Evolutionary conservation across 2,888 invertebrate genomes (phyloP).

Genomic region (Orthosia incerta): DNA sequence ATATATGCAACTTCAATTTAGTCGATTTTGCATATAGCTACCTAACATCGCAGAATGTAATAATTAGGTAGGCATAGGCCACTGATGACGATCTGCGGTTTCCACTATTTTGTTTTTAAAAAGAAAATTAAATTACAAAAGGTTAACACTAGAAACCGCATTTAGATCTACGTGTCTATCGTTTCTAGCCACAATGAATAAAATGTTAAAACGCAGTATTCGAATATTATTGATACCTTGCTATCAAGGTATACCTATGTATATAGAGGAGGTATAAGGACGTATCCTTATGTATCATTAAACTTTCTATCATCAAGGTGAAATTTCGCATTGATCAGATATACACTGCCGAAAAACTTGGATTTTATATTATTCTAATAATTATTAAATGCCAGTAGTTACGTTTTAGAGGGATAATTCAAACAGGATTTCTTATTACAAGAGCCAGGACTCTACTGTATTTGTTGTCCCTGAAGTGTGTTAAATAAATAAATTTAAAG

Average conservation of each 20-base stretch:
- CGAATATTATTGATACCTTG: neutral
- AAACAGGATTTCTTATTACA: too few relatives aligned
- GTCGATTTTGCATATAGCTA: neutral
- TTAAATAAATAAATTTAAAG: too few relatives aligned
- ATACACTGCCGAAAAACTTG: too few relatives aligned
- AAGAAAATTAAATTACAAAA: neutral
- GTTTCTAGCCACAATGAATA: neutral
- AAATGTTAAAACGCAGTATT: conserved; percentile 1
- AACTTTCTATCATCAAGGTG: conserved; percentile 1
- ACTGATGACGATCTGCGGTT: neutral
- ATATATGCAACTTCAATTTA: neutral
- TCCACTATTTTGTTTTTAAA: neutral
- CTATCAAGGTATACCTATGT: too few relatives aligned
- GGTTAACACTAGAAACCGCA: neutral
- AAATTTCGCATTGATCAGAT: neutral
- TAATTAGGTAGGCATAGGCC: neutral
- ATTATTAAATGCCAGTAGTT: neutral
- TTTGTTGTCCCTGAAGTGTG: too few relatives aligned
- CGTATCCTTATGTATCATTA: neutral
- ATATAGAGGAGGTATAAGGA: too few relatives aligned
- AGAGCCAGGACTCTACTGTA: too few relatives aligned
- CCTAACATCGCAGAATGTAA: neutral
- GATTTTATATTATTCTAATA: neutral
- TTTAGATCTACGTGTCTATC: neutral
- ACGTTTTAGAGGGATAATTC: neutral